Conservation (phyloP, 2,888 invertebrate species). For the Eutolmus rufibarbis region DNA sequence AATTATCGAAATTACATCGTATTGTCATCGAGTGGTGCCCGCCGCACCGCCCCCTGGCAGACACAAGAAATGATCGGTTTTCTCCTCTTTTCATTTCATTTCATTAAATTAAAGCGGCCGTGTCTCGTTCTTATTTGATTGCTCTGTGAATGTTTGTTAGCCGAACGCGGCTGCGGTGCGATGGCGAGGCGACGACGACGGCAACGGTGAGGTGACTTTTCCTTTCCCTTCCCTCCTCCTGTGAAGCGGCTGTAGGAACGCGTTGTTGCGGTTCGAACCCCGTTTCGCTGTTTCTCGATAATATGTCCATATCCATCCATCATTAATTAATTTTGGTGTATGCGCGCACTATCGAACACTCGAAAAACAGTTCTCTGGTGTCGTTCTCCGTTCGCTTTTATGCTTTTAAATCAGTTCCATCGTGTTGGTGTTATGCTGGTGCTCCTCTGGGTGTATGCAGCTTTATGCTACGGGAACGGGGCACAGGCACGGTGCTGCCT, state of each 20-base stretch:
- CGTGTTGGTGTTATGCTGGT: not conserved
- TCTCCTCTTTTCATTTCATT: not conserved
- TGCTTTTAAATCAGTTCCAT: not conserved
- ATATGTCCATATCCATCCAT: conserved; percentile 40
- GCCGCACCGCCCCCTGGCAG: not conserved
- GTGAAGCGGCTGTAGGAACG: not conserved
- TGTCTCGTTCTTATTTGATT: conserved; percentile 15
- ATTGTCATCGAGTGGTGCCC: not conserved
- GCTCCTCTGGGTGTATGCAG: not conserved
- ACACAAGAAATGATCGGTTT: not conserved
- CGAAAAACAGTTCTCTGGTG: conserved; percentile 47
- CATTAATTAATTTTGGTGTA: conserved; percentile 48
- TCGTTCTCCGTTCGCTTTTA: not conserved
- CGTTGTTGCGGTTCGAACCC: not conserved
- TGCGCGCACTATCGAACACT: conserved; percentile 51
- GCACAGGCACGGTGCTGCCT: not conserved
- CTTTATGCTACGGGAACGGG: not conserved
- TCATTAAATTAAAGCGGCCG: not conserved
- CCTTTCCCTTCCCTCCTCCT: not conserved
- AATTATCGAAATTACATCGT: not conserved
- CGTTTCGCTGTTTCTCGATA: conserved; percentile 29
- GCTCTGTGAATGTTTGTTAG: conserved; percentile 22
- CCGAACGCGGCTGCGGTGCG: not conserved
- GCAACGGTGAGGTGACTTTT: not conserved
- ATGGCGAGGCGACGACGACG: not conserved